Conservation (phyloP, 2,888 invertebrate species). For the Zygothrica quintamaculata region DNA sequence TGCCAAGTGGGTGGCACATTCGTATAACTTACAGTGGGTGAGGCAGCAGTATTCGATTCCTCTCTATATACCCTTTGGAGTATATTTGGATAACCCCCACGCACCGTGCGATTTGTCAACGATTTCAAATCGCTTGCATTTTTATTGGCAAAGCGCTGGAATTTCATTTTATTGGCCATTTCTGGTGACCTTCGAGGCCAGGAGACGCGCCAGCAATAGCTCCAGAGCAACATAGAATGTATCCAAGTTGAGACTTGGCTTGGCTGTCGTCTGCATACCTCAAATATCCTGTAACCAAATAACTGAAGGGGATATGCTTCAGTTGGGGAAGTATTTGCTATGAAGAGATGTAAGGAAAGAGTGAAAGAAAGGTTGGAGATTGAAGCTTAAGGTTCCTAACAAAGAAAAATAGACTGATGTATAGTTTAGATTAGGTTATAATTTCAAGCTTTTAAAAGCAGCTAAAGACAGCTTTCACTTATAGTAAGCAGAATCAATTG, state of each 20-base stretch:
- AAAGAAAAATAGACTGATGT: too few relatives aligned
- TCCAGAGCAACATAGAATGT: background rate
- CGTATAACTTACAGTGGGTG: too few relatives aligned
- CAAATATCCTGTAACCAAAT: background rate
- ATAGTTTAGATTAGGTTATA: background rate
- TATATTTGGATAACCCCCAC: slow-evolving; percentile 4
- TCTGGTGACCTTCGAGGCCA: slow-evolving; percentile 67
- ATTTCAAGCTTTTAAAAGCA: too few relatives aligned
- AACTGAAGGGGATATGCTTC: too few relatives aligned
- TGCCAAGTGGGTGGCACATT: too few relatives aligned
- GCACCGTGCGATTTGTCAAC: slow-evolving; percentile 72
- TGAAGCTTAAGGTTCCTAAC: too few relatives aligned
- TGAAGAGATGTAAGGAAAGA: too few relatives aligned
- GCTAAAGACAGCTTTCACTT: too few relatives aligned
- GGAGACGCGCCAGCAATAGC: background rate
- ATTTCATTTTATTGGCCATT: slow-evolving; percentile 78
- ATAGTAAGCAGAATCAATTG: too few relatives aligned
- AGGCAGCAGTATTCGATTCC: slow-evolving; percentile 6
- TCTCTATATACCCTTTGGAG: too few relatives aligned
- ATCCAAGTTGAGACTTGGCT: slow-evolving; percentile 24
- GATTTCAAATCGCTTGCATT: slow-evolving; percentile 73
- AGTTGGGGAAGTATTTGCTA: too few relatives aligned
- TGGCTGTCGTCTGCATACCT: slow-evolving; percentile 26
- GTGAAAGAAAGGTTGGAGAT: too few relatives aligned
- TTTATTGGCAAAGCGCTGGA: slow-evolving; percentile 71